Percentiles rank a stretch among this genome's conserved stretches.
Conservation (phyloP, 64 coral and sea anemone species). For the Pocillopora damicornis region DNA sequence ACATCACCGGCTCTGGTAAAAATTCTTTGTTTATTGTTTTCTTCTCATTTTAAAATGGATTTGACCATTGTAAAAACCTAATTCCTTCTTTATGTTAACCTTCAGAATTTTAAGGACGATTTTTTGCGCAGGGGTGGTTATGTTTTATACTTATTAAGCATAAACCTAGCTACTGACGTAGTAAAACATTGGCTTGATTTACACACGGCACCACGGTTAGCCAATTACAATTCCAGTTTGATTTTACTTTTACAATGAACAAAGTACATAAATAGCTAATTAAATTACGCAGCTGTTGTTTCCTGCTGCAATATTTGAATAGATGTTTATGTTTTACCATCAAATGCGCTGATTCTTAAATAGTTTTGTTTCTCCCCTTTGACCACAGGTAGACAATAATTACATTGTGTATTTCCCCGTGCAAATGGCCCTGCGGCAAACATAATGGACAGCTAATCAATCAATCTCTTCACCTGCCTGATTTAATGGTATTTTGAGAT, state of each 20-base stretch:
- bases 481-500: conserved; percentile 42
- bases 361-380: conserved; percentile 7
- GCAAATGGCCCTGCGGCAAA: conserved; percentile 8
- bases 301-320: not conserved
- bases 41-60: too few relatives aligned
- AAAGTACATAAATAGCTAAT: not conserved
- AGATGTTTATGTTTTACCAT: conserved; percentile 13
- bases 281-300: not conserved
- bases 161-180: not conserved
- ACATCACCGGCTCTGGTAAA: too few relatives aligned
- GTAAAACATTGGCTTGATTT: not conserved
- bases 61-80: not conserved
- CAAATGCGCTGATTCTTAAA: not conserved
- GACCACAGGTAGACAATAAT: not conserved
- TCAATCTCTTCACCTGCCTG: conserved; percentile 33
- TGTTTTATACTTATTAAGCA: not conserved
- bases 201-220: not conserved
- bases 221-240: not conserved
- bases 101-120: not conserved
- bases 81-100: not conserved
- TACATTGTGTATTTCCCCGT: not conserved
- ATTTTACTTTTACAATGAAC: not conserved
- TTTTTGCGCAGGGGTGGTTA: too few relatives aligned
- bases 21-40: not conserved
- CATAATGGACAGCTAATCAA: conserved; percentile 21